phyloP scores from a whole-genome alignment of 2,797 vertebrate species.

The Lacerta bilineata region DNA sequence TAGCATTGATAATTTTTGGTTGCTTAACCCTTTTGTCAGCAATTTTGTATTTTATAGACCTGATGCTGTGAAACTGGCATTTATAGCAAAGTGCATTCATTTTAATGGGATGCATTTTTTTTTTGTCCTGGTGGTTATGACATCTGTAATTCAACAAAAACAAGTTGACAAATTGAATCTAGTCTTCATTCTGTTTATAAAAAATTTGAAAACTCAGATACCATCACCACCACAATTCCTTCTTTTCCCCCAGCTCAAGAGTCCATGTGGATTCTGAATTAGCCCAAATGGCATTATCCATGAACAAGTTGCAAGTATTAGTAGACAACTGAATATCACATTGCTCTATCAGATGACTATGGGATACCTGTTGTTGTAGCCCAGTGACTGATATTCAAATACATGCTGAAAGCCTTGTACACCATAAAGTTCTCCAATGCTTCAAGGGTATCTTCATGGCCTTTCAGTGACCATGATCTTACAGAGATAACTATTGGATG shows the following conservation, averaged over 20 bases:
- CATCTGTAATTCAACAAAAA: constrained; percentile 26
- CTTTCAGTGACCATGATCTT: background rate
- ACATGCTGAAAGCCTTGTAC: too few relatives aligned
- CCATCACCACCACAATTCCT: background rate
- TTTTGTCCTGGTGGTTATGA: constrained; percentile 43
- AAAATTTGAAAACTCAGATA: background rate
- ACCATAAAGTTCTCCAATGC: background rate
- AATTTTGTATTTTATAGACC: constrained; percentile 64
- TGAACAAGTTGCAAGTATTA: background rate
- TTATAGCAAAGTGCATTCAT: constrained; percentile 54
- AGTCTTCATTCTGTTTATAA: constrained; percentile 2
- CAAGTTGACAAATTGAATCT: background rate
- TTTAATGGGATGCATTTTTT: constrained; percentile 50
- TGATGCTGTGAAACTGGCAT: constrained; percentile 51
- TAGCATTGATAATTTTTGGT: constrained; percentile 65
- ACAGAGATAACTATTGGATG: background rate
- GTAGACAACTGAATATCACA: background rate
- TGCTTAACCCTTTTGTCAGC: constrained; percentile 71
- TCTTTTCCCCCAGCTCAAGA: background rate
- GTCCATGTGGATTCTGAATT: background rate
- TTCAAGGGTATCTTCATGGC: background rate
- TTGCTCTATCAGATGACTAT: too few relatives aligned
- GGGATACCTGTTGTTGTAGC: background rate
- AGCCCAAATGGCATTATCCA: background rate
- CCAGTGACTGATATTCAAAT: too few relatives aligned